Base-by-base conservation (phyloP, 1,140 invertebrate genomes). In the Babylonia areolata region DNA sequence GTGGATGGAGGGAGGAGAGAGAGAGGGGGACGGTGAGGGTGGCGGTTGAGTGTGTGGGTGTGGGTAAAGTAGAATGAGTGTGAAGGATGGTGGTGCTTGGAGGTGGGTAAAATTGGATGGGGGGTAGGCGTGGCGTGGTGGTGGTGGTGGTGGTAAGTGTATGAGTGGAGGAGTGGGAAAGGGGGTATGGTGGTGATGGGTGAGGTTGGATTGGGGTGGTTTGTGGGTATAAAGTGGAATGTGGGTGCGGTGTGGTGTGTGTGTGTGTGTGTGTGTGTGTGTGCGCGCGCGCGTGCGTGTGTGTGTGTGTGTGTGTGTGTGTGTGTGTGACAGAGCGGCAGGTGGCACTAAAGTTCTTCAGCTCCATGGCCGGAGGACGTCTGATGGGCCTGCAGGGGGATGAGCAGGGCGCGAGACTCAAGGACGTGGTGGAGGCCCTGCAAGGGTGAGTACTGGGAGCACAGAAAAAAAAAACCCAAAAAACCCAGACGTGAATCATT, bases 331-430 rank as follows among this genome's bases (percentile, higher is more conserved):
- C 1, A 93, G 92, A 93, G 85, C 88, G 92, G 31, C 89, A 90
- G 35, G 90, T 92, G 9, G 92, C 92, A 3, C 85, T 92, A 31
- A 86, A 88, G 35, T 93, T 93, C 84, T 93, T 93, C 84, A 88
- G 89, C 23, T 92, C 92, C 0, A 77, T 92, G 20, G 90, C 92
- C 58, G 92, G 90, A 5, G 85, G 78, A 39, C 88, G 90, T 54
- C 86, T 92, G 80, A 91, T 92, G 89, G 85, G 81, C 37, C 9
- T 12, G 91, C 90, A 6, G 85, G 86, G 69, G 90, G 85, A 86
- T 1, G 88, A 89, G n/a, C 90, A 92, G 78, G 89, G 88, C 40
- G 90, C 89, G 46, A 80, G 91, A 5, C 87, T 92, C 31, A 86
- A 91, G 73, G 88, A 91, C 37, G 90, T 92, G 33, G 80, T 92